Conservation (phyloP, 2,113 vertebrate genomes). For the Phyllostomus discolor region DNA sequence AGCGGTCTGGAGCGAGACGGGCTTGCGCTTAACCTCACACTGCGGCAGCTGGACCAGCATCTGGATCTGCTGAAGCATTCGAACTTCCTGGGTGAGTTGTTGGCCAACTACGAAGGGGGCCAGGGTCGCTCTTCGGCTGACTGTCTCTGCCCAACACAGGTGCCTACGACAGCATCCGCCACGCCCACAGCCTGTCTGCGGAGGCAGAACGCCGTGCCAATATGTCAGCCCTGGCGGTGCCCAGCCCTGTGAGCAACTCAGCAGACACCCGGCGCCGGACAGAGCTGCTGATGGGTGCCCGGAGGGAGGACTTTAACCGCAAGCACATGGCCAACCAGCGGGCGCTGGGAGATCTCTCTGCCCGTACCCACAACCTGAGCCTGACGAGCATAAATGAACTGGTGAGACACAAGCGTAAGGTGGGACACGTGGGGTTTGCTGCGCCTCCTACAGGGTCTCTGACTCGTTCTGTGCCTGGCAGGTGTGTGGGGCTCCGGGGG, state of each 20-base stretch:
- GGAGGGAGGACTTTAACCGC: slow-evolving; percentile 88
- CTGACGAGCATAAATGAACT: slow-evolving; percentile 91
- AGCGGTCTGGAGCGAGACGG: slow-evolving; percentile 88
- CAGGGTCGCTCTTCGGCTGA: background rate
- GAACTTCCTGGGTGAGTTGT: slow-evolving; percentile 91
- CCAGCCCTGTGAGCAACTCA: slow-evolving; percentile 87
- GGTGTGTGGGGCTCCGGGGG: slow-evolving; percentile 89
- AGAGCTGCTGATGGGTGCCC: slow-evolving; percentile 83
- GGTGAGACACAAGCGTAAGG: slow-evolving; percentile 71
- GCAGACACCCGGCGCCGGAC: slow-evolving; percentile 82
- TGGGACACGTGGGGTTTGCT: background rate
- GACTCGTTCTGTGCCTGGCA: slow-evolving; percentile 69
- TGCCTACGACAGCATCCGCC: slow-evolving; percentile 93
- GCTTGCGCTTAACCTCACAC: slow-evolving; percentile 89
- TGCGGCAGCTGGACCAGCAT: slow-evolving; percentile 85
- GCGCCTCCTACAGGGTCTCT: background rate
- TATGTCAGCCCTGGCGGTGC: slow-evolving; percentile 78
- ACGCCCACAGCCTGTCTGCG: slow-evolving; percentile 85
- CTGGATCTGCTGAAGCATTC: slow-evolving; percentile 94
- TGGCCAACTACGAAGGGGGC: background rate
- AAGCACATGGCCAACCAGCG: slow-evolving; percentile 90
- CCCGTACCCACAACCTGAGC: slow-evolving; percentile 79
- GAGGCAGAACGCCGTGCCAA: slow-evolving; percentile 88
- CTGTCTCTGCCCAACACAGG: slow-evolving; percentile 77
- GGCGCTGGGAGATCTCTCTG: slow-evolving; percentile 84